Conservation (phyloP, 2,113 vertebrate species). For the Canis aureus region DNA sequence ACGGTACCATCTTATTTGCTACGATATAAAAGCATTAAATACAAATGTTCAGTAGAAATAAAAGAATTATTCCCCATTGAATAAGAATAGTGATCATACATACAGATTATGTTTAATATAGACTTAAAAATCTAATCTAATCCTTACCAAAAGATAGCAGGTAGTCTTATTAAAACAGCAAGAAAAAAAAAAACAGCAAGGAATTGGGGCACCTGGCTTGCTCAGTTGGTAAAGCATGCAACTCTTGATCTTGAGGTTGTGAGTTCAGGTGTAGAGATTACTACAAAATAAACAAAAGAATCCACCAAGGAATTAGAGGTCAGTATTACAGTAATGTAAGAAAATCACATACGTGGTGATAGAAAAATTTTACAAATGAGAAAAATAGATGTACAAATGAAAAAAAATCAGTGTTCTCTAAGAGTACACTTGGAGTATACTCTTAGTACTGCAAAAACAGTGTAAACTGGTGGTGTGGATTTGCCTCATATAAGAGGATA, state of each 20-base stretch:
- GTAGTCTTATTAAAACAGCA: constrained; percentile 6
- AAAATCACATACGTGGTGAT: not conserved
- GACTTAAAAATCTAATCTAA: constrained; percentile 15
- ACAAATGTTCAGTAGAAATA: not conserved
- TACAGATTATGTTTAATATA: not conserved
- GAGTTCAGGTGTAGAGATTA: not conserved
- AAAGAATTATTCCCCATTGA: not conserved
- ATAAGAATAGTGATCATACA: constrained; percentile 2
- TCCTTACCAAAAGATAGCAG: constrained; percentile 38
- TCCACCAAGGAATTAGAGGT: not conserved
- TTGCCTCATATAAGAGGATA: not conserved
- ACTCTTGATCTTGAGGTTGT: not conserved
- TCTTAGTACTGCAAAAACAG: not conserved
- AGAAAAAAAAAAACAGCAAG: not conserved
- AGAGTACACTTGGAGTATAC: not conserved
- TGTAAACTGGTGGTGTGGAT: not conserved
- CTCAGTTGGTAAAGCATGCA: not conserved
- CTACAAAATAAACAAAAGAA: not conserved
- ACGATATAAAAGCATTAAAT: not conserved
- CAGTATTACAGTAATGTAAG: constrained; percentile 22
- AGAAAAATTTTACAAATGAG: constrained; percentile 27
- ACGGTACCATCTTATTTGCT: constrained; percentile 11
- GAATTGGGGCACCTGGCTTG: not conserved
- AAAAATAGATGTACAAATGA: not conserved
- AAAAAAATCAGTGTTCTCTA: not conserved